These are phyloP conservation scores for Heterohyrax brucei DNA, from an alignment of 2,797 vertebrate genomes.

Conservation along the genomic window DNA sequence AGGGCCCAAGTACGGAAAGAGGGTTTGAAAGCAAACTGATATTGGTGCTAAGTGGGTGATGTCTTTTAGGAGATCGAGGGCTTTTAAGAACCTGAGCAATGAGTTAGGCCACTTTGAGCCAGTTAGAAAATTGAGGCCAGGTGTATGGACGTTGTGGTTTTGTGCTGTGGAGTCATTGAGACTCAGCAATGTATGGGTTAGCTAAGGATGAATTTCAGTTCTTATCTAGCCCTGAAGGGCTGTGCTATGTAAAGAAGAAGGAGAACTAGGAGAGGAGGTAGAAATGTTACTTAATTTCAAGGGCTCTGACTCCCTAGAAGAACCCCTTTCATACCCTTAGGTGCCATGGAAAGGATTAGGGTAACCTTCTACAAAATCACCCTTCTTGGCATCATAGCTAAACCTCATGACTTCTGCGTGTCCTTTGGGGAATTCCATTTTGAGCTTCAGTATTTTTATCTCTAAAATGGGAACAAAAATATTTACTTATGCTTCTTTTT, in stretches of 20 bases:
- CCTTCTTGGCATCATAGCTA: neutral
- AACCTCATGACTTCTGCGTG: neutral
- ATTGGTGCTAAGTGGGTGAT: neutral
- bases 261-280: neutral
- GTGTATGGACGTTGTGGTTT: neutral
- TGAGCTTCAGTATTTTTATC: slow-evolving; percentile 40
- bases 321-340: slow-evolving; percentile 19
- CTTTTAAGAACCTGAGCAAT: slow-evolving; percentile 45
- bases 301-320: slow-evolving; percentile 47
- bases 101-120: slow-evolving; percentile 35
- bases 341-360: neutral
- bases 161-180: too few species aligned
- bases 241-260: neutral
- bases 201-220: slow-evolving; percentile 8
- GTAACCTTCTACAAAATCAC: neutral
- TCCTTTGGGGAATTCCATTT: slow-evolving; percentile 38
- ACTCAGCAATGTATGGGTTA: too few species aligned
- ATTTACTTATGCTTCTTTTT: slow-evolving; percentile 51
- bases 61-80: neutral
- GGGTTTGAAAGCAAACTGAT: neutral
- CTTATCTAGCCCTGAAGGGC: neutral
- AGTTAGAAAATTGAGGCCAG: neutral
- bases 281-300: slow-evolving; percentile 50
- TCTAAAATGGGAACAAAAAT: slow-evolving; percentile 55
- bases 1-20: neutral